A percentile compares a stretch with the other conserved stretches of the same genome.
These are phyloP conservation scores for Pangasius macronema DNA, from an alignment of 2,797 vertebrate species.

Conservation along the genomic window DNA sequence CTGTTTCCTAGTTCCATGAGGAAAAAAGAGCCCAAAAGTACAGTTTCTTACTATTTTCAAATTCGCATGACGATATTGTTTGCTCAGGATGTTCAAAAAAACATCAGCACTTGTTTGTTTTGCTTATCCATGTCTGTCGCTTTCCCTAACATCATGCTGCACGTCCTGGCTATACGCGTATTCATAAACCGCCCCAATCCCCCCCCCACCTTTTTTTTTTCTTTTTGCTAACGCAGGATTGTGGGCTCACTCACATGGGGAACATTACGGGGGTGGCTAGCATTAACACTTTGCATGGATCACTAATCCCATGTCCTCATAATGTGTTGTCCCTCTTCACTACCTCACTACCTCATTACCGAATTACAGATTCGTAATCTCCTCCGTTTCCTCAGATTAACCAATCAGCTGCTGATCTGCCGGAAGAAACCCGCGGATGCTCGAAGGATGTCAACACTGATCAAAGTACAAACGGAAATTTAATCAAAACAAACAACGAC, in stretches of 20 bases:
- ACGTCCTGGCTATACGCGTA: neutral
- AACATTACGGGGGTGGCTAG: conserved; percentile 8
- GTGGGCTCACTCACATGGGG: conserved; percentile 11
- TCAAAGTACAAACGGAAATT: conserved; percentile 56
- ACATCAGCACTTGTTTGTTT: neutral
- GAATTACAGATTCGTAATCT: neutral
- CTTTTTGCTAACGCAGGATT: neutral
- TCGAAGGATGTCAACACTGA: conserved; percentile 34
- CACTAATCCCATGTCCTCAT: conserved; percentile 16
- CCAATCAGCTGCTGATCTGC: conserved; percentile 39
- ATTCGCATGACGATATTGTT: conserved; percentile 41
- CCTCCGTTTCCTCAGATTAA: conserved; percentile 37
- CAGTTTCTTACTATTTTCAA: conserved; percentile 62
- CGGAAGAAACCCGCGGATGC: conserved; percentile 52
- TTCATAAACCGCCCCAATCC: neutral
- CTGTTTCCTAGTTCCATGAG: conserved; percentile 61
- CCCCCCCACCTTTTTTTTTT: neutral
- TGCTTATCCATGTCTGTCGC: conserved; percentile 30
- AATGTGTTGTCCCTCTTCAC: neutral
- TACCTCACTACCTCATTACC: too few species aligned
- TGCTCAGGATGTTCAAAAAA: neutral
- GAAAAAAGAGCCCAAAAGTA: conserved; percentile 70
- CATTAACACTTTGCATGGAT: conserved; percentile 33
- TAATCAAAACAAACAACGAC: conserved; percentile 60
- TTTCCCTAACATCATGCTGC: neutral